phyloP scores from a whole-genome alignment of 2,888 invertebrate genomes.

The Agelastica alni region DNA sequence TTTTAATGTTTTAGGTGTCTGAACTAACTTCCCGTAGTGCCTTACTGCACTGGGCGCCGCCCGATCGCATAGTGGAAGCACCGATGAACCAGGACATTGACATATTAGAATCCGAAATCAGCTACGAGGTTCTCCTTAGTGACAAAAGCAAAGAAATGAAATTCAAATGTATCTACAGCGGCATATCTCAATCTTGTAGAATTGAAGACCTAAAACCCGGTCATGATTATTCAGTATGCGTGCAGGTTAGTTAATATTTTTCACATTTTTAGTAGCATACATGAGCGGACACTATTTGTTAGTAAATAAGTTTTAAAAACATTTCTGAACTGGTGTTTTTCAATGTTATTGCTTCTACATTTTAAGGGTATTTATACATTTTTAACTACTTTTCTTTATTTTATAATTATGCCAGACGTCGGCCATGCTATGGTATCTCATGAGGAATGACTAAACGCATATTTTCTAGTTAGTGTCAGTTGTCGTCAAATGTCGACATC shows the following conservation, averaged over 20 bases:
- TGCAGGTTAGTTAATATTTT: slow-evolving; percentile 63
- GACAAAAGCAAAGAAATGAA: slow-evolving; percentile 79
- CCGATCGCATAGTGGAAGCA: slow-evolving; percentile 59
- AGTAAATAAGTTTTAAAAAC: too few relatives aligned
- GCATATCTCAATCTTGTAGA: slow-evolving; percentile 74
- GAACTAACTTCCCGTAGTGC: slow-evolving; percentile 84
- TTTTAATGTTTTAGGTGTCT: slow-evolving; percentile 65
- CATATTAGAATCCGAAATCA: slow-evolving; percentile 67
- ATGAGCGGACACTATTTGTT: too few relatives aligned
- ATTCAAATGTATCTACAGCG: slow-evolving; percentile 83
- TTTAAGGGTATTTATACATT: too few relatives aligned
- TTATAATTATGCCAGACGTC: too few relatives aligned
- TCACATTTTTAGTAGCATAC: too few relatives aligned
- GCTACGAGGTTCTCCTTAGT: slow-evolving; percentile 80
- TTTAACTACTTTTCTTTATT: too few relatives aligned
- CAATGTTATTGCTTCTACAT: too few relatives aligned
- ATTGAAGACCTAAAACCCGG: slow-evolving; percentile 85
- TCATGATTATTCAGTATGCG: slow-evolving; percentile 83
- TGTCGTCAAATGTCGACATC: too few relatives aligned
- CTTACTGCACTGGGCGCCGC: slow-evolving; percentile 81
- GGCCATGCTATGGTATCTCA: too few relatives aligned
- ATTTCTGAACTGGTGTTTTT: too few relatives aligned
- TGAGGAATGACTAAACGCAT: too few relatives aligned
- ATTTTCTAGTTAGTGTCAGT: too few relatives aligned
- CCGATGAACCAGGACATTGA: slow-evolving; percentile 59